Evolutionary conservation across 30 jellyfish, hydroid and myxozoan genomes (phyloP), one percentile per base, ranked within the genome.

Genomic region (Cassiopea andromeda): DNA sequence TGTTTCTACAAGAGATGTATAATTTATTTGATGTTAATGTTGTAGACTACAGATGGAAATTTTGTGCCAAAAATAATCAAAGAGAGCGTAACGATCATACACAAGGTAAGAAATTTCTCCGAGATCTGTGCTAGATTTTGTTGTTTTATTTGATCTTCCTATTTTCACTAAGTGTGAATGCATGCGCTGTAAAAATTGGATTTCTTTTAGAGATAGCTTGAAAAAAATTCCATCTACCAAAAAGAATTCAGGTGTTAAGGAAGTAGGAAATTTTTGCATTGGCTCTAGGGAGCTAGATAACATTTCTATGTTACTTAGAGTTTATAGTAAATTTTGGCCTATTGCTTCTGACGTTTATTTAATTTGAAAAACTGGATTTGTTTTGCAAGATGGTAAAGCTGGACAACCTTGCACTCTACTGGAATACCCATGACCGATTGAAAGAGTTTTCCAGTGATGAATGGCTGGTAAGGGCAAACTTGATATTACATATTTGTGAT

Each of bases 31-130:
- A 0, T 46, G 15, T 75, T 0, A 45, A 44, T 19, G 75, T 14
- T 85, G 46, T 80, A 94, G 98, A 94, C 98, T 12, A 90, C 97
- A 1, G 97, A 94, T 78, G 90, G 59, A 70, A 73, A 90, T 75
- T 94, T 88, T 69, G 87, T 94, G 44, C 98, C 98, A 2, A 87
- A 87, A 85, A 70, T 89, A 14, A 94, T 94, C 89, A 94, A 94
- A 81, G 98, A 94, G 86, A 84, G 97, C 58, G 97, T 94, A 7
- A 82, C 91, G 15, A 67, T 94, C 2, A 94, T 94, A 14, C 97
- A 94, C 91, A 94, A 94, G 97, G 98, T 94, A 7, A 61, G 73
- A 14, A 14, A 4, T 61, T 61, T 61, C 5, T 50, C 64, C 5
- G 5, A 50, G 7, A 69, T 69, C 5, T 69, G n/a, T n/a, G n/a